phyloP scores from a whole-genome alignment of 1,140 invertebrate species.

The Ooceraea biroi region DNA sequence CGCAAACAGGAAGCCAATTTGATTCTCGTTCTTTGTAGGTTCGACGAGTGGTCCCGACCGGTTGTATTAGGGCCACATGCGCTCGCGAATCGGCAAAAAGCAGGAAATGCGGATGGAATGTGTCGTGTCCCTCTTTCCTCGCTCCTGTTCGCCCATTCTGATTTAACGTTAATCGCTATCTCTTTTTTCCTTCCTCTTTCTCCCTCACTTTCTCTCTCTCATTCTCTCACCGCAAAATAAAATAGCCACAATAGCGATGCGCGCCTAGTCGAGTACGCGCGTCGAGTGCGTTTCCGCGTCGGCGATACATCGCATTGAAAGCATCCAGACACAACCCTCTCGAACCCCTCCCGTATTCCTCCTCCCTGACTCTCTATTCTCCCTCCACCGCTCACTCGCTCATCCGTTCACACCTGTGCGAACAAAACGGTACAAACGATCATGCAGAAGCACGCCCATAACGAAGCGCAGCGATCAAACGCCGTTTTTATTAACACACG shows the following conservation, averaged over 20 bases:
- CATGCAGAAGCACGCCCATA: conserved; percentile 75
- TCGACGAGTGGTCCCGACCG: neutral
- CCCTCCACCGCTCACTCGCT: neutral
- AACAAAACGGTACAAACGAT: conserved; percentile 68
- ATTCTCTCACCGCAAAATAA: conserved; percentile 63
- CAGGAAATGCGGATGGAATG: conserved; percentile 67
- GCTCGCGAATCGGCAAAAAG: conserved; percentile 1
- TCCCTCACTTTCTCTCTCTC: conserved; percentile 18
- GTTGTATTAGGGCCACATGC: neutral
- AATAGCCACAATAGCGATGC: conserved; percentile 58
- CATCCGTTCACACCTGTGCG: conserved; percentile 26
- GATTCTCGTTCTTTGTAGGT: neutral
- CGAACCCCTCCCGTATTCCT: neutral
- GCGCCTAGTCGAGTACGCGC: conserved; percentile 69
- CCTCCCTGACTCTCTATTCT: neutral
- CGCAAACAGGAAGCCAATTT: conserved; percentile 16
- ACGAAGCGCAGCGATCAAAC: conserved; percentile 59
- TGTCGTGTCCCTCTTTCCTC: conserved; percentile 32
- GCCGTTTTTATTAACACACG: conserved; percentile 69
- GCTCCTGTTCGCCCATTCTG: no score
- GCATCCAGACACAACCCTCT: conserved; percentile 59
- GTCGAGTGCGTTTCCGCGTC: conserved; percentile 33
- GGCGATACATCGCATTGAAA: conserved; percentile 60
- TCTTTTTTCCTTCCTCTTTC: conserved; percentile 13
- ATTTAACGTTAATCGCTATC: neutral